Conservation (phyloP, 2,888 invertebrate genomes). For the Chrysolina americana region DNA sequence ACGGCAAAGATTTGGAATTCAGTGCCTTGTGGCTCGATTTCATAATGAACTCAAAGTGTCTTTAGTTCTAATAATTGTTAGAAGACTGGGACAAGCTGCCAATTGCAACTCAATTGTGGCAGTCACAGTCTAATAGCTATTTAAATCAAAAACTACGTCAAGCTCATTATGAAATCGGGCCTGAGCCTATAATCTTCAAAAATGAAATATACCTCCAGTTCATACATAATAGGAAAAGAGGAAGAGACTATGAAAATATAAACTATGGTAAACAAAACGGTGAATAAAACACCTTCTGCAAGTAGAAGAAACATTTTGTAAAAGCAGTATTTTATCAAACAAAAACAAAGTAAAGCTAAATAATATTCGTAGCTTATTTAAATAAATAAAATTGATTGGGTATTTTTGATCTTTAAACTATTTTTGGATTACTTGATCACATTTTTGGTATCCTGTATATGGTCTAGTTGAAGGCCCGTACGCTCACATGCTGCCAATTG, state of each 20-base stretch:
- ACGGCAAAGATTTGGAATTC: no score
- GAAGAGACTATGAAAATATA: background rate
- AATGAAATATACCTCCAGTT: no score
- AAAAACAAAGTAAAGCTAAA: constrained; percentile 8
- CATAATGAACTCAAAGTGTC: no score
- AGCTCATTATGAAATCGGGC: no score
- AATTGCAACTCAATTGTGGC: no score
- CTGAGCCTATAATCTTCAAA: no score
- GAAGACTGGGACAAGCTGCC: no score
- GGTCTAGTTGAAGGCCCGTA: constrained; percentile 59
- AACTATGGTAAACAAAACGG: no score
- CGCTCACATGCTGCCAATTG: constrained; percentile 67
- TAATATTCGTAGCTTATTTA: background rate
- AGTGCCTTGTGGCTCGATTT: no score
- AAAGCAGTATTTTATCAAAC: constrained; percentile 11
- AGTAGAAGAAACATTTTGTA: background rate
- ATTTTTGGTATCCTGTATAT: constrained; percentile 30
- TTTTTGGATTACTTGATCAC: constrained; percentile 25
- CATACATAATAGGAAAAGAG: background rate
- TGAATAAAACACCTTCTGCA: background rate
- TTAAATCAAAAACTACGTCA: no score
- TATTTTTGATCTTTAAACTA: background rate
- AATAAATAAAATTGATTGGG: constrained; percentile 1
- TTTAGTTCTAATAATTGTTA: no score
- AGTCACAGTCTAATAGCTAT: no score